Conservation (phyloP, 2,113 vertebrate genomes). For the Sinocyclocheilus anshuiensis region DNA sequence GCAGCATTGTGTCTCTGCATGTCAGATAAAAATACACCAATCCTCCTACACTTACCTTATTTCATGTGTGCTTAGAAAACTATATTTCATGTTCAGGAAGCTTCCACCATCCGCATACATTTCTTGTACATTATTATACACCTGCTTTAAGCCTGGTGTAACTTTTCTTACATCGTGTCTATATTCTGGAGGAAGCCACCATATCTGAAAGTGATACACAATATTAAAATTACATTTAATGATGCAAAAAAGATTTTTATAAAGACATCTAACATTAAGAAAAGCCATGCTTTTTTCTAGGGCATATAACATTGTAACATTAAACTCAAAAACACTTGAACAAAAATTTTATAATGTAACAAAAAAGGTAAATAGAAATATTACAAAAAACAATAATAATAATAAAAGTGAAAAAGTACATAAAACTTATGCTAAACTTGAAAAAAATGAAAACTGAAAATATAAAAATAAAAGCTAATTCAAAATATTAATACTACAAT, state of each 20-base stretch:
- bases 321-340: too few species aligned
- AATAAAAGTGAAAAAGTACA: neutral
- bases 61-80: constrained; percentile 68
- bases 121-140: constrained; percentile 71
- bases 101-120: constrained; percentile 55
- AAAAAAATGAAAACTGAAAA: too few species aligned
- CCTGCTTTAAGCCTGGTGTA: constrained; percentile 78
- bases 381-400: neutral
- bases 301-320: too few species aligned
- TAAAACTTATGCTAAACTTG: too few species aligned
- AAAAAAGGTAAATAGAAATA: neutral
- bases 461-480: too few species aligned
- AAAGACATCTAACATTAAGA: neutral
- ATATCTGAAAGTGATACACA: constrained; percentile 73
- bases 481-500: neutral
- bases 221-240: neutral
- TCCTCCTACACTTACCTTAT: constrained; percentile 79
- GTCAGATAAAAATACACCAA: neutral
- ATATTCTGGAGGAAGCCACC: constrained; percentile 84
- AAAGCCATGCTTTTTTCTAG: too few species aligned
- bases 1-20: constrained; percentile 39
- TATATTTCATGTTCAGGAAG: constrained; percentile 84
- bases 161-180: constrained; percentile 71
- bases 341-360: too few species aligned
- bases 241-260: neutral